These are phyloP conservation scores for Champsocephalus gunnari DNA, from an alignment of 2,797 vertebrate species.

Conservation along the genomic window DNA sequence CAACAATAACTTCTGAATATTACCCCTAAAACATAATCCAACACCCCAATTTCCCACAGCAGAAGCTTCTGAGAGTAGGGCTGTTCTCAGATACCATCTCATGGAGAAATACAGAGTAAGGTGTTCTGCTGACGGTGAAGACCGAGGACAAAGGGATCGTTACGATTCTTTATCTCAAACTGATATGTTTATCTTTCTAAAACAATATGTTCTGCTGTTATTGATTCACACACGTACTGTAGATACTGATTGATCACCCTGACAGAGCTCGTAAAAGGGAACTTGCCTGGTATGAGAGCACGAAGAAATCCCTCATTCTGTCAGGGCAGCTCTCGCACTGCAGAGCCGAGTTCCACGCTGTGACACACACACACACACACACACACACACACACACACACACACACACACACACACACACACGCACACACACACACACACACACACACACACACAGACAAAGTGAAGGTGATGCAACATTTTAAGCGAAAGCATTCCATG, in stretches of 20 bases:
- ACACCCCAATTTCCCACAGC: background rate
- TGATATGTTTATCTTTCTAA: conserved; percentile 19
- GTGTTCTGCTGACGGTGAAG: conserved; percentile 7
- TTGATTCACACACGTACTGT: conserved; percentile 41
- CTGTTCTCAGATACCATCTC: background rate
- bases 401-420: conserved; percentile 20
- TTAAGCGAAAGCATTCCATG: conserved; percentile 21
- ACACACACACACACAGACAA: conserved; percentile 15
- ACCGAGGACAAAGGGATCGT: background rate
- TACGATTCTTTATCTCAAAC: conserved; percentile 23
- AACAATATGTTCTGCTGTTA: conserved; percentile 29
- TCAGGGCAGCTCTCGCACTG: conserved; percentile 83
- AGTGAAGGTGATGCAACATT: conserved; percentile 38
- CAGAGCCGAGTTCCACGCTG: conserved; percentile 95
- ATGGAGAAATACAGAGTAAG: background rate
- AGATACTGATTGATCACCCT: conserved; percentile 46
- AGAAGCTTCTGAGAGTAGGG: background rate
- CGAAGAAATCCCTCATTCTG: conserved; percentile 92
- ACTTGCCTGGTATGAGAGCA: conserved; percentile 92
- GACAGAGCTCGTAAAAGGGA: conserved; percentile 35
- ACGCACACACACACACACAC: conserved; percentile 51
- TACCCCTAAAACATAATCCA: background rate
- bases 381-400: conserved; percentile 34
- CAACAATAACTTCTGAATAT: background rate
- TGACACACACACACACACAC: conserved; percentile 54